Evolutionary conservation across 2,797 vertebrate genomes (phyloP).

Genomic region (Tadarida brasiliensis): DNA sequence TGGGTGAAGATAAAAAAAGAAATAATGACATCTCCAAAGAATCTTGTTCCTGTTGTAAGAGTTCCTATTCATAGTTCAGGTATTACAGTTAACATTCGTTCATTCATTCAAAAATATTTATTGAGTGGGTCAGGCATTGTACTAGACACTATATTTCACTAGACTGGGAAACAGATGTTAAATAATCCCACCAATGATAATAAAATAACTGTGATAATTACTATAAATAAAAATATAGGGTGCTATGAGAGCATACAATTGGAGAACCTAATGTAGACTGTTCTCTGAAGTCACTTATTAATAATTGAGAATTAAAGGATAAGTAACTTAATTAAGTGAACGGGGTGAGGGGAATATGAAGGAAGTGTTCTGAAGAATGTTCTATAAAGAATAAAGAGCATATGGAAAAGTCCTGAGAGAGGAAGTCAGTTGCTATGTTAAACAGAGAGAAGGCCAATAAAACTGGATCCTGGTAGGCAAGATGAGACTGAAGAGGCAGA

Average conservation of each 20-base stretch:
- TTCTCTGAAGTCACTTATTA: slow-evolving; percentile 21
- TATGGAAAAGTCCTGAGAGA: slow-evolving; percentile 7
- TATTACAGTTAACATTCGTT: slow-evolving; percentile 39
- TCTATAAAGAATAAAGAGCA: neutral
- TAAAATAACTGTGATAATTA: slow-evolving; percentile 44
- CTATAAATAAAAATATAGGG: slow-evolving; percentile 13
- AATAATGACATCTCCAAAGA: slow-evolving; percentile 25
- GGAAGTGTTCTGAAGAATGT: neutral
- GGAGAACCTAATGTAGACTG: slow-evolving; percentile 21
- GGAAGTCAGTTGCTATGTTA: slow-evolving; percentile 15
- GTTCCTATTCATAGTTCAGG: slow-evolving; percentile 41
- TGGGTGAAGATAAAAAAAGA: neutral
- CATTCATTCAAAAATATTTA: slow-evolving; percentile 52
- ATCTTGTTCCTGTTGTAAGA: slow-evolving; percentile 19
- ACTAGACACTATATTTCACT: neutral
- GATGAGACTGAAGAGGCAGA: neutral
- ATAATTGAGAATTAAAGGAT: slow-evolving; percentile 40
- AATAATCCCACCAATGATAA: slow-evolving; percentile 9
- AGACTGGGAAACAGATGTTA: neutral
- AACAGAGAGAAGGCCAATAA: slow-evolving; percentile 18
- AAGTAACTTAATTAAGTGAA: slow-evolving; percentile 25
- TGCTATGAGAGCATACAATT: neutral
- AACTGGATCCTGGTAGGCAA: neutral
- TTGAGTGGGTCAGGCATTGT: neutral
- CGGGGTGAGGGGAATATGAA: neutral